phyloP scores from a whole-genome alignment of 2,113 vertebrate species.

The Eclectus roratus region DNA sequence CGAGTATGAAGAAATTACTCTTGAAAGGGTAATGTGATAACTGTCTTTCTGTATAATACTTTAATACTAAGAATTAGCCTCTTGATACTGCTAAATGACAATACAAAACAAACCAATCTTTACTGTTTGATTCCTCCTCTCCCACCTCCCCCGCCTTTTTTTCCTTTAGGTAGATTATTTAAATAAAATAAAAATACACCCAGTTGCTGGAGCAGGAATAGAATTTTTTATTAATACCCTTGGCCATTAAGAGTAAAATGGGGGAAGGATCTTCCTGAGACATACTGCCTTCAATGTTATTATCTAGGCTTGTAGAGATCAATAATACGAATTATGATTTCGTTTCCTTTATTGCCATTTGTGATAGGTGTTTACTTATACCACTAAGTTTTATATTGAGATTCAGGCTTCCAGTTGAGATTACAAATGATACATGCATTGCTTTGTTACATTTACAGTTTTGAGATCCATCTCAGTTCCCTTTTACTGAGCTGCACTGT shows the following conservation, averaged over 20 bases:
- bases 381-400: not conserved
- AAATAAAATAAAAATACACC: not conserved
- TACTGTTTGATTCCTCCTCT: not conserved
- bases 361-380: not conserved
- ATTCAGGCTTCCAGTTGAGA: not conserved
- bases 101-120: not conserved
- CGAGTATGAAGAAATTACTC: constrained; percentile 98
- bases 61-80: not conserved
- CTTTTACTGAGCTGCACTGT: not conserved
- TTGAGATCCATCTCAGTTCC: not conserved
- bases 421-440: not conserved
- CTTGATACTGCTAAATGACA: not conserved
- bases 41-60: not conserved
- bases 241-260: not conserved
- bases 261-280: not conserved
- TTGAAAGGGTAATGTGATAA: constrained; percentile 87
- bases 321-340: not conserved
- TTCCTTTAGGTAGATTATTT: not conserved
- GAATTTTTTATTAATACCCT: not conserved
- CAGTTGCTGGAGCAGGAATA: not conserved
- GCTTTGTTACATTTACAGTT: not conserved
- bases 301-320: not conserved
- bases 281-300: not conserved
- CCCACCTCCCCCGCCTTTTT: not conserved
- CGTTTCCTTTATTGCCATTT: not conserved